Evolutionary conservation across 1,140 invertebrate species (phyloP), one percentile per base, ranked within the genome.

Genomic region (Ceratosolen solmsi): DNA sequence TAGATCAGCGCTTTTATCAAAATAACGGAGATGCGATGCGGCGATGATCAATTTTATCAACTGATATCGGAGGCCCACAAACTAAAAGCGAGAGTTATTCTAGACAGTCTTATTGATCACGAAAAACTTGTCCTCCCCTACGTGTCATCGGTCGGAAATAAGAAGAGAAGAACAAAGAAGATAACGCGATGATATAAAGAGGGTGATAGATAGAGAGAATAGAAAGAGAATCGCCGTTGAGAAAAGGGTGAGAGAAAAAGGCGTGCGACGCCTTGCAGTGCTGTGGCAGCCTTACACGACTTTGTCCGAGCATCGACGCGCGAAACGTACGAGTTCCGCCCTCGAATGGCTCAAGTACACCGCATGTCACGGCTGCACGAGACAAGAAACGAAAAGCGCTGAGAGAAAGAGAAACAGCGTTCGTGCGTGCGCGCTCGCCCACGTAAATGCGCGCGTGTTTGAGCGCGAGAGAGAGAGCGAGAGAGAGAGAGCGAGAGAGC

Each of bases 301-400:
- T 76, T 46, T 68, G 80, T 81, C 73, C 73, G 51, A 76, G 73
- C 36, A 76, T 76, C 51, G 63, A 74, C n/a, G 80, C 63, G 49
- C 79, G 58, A 75, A 75, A 81, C 79, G 68, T 76, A 68, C 51
- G 58, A 81, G 80, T 81, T 81, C 63, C 73, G 60, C n/a, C 5
- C 30, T 63, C 13, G 56, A 22, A 80, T 73, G 22, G 46, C 9
- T 77, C 27, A n/a, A 36, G 30, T 15, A 13, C n/a, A 27, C 4
- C 13, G 25, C 58, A 41, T n/a, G 56, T 46, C 58, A 56, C 22
- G 33, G 41, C 38, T 73, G 71, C 49, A n/a, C 30, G 38, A 80
- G 51, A 73, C 36, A 60, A 56, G 51, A 36, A 51, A 56, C 30
- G 56, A 63, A 58, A 41, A 41, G 33, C 20, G 36, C 22, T 22